Base-by-base conservation (phyloP, 2,113 vertebrate species). In the Toxotes jaculatrix region DNA sequence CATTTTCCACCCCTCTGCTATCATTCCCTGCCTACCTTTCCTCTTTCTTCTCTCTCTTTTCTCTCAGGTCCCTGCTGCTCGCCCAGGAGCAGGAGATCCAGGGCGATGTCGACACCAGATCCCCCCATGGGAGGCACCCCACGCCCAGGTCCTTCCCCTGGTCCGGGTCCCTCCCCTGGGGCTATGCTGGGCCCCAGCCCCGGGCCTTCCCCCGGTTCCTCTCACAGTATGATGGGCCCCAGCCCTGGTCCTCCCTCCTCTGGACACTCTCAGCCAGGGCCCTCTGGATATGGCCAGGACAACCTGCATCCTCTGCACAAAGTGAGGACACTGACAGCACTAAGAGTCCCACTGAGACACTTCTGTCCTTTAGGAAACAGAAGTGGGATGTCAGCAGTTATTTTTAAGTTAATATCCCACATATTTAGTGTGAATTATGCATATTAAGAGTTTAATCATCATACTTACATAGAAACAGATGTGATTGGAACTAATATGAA, bases 191-290 rank as follows among this genome's bases (percentile, higher is more conserved):
- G 97, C 4, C 97, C 97, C 56, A 96, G 96, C 62, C 97, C 97
- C 0, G 97, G 97, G 0, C 97, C 97, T 21, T 97, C 96, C 0
- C 97, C 97, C 0, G 97, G 97, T 59, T 97, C 97, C 3, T 92
- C 97, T 4, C 97, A 98, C 85, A 96, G 96, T 34, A 97, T 98
- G 96, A 97, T 98, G 97, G 97, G 97, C 10, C 97, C 97, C 84
- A 98, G 97, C 83, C 97, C 97, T 0, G 97, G 97, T 5, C 97
- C 97, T 0, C 96, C 96, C 1, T 93, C 97, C 0, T 95, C 96
- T 2, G 96, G 95, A 66, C 97, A 97, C 83, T 61, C 96, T 0
- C 96, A 96, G 14, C 95, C 96, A 72, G 97, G 96, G 0, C 95
- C 97, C 1, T 92, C 96, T 31, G 96, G 95, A 40, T 98, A 97